phyloP scores from a whole-genome alignment of 1,140 invertebrate species.

The Ips typographus region DNA sequence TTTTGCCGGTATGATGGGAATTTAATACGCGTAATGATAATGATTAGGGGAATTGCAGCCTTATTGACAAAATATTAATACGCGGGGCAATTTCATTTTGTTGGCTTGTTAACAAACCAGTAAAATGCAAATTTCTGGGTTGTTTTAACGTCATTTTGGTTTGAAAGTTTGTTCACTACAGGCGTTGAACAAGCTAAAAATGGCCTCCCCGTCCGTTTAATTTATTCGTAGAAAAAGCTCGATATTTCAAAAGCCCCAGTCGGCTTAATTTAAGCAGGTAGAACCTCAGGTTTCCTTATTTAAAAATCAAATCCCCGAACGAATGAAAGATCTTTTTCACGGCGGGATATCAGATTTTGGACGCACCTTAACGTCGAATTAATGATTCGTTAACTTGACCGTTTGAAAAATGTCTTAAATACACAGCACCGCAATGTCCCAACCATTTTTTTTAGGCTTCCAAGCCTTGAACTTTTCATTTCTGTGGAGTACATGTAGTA shows the following conservation, averaged over 20 bases:
- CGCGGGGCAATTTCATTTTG: too few species aligned
- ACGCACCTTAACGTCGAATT: slow-evolving; percentile 20
- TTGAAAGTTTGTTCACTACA: too few species aligned
- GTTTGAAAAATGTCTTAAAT: slow-evolving; percentile 12
- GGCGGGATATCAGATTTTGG: slow-evolving; percentile 16
- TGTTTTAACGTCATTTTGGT: neutral
- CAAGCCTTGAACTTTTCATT: too few species aligned
- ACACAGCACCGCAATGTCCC: too few species aligned
- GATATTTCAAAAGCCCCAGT: slow-evolving; percentile 12
- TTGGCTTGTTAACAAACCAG: too few species aligned
- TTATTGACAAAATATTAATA: too few species aligned
- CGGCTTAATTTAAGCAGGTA: slow-evolving; percentile 17
- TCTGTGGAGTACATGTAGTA: too few species aligned
- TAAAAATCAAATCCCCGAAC: slow-evolving; percentile 20
- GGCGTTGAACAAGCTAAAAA: too few species aligned
- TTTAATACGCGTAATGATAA: too few species aligned
- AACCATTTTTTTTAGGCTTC: too few species aligned
- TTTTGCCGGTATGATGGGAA: too few species aligned
- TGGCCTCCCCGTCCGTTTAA: neutral
- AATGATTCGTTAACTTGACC: neutral
- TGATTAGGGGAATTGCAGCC: too few species aligned
- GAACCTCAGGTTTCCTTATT: slow-evolving; percentile 8
- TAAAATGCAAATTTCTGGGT: neutral
- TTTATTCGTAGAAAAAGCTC: slow-evolving; percentile 19
- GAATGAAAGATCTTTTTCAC: slow-evolving; percentile 20